Percentiles rank a stretch among this genome's conserved stretches.
Evolutionary conservation across 2,113 vertebrate species (phyloP).

Genomic region (Bufo bufo): DNA sequence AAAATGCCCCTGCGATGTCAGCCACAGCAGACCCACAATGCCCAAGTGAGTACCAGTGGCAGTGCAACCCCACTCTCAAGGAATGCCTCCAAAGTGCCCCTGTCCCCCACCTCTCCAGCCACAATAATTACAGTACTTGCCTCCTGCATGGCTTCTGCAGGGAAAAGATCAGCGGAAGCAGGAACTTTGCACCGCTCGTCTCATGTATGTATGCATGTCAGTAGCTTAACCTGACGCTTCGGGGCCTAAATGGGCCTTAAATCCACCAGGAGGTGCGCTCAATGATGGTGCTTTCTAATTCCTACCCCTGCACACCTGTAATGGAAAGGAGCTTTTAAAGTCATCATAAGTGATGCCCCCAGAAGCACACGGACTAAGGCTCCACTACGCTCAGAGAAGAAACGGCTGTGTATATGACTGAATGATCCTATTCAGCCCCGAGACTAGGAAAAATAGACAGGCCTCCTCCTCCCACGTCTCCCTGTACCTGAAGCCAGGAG

Average conservation of each 20-base stretch:
- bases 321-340: not conserved
- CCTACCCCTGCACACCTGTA: not conserved
- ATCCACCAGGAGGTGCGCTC: too few relatives aligned
- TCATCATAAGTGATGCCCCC: too few relatives aligned
- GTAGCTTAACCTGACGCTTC: too few relatives aligned
- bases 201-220: too few relatives aligned
- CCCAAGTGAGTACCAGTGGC: not conserved
- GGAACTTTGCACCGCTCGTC: too few relatives aligned
- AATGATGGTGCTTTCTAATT: not conserved
- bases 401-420: not conserved
- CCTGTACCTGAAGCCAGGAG: conserved; percentile 10
- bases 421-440: not conserved
- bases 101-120: not conserved
- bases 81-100: too few relatives aligned
- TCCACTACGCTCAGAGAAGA: not conserved
- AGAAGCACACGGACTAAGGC: not conserved
- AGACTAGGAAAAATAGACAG: not conserved
- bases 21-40: not conserved
- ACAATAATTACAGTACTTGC: too few relatives aligned
- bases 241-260: not conserved
- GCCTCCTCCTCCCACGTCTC: conserved; percentile 3
- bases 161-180: too few relatives aligned
- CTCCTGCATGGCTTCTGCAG: too few relatives aligned
- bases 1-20: not conserved
- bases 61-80: not conserved